Evolutionary conservation across 2,888 invertebrate genomes (phyloP).

Genomic region (Protodeltote pygarga): DNA sequence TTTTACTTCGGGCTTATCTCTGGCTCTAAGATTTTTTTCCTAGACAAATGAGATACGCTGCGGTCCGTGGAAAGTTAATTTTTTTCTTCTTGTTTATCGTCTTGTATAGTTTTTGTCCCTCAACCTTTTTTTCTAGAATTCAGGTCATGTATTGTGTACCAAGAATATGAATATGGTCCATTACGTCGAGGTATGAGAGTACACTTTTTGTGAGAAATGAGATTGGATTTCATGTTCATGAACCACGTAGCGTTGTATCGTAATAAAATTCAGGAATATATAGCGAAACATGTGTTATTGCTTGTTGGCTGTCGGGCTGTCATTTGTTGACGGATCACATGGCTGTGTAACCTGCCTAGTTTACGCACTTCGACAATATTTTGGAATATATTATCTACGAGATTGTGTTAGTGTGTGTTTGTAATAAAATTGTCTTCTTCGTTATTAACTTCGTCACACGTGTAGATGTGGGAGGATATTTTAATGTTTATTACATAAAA

Average conservation of each 20-base stretch:
- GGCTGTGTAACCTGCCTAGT: slow-evolving; percentile 46
- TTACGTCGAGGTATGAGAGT: slow-evolving; percentile 35
- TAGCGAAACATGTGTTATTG: slow-evolving; percentile 65
- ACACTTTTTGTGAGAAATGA: slow-evolving; percentile 42
- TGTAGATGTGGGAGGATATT: slow-evolving; percentile 18
- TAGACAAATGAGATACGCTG: slow-evolving; percentile 67
- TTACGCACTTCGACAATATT: slow-evolving; percentile 39
- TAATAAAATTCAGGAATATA: slow-evolving; percentile 64
- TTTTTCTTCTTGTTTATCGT: slow-evolving; percentile 55
- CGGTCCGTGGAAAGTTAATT: slow-evolving; percentile 57
- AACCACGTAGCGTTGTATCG: slow-evolving; percentile 53
- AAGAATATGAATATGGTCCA: slow-evolving; percentile 37
- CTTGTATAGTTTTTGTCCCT: slow-evolving; percentile 45
- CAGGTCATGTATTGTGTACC: slow-evolving; percentile 36
- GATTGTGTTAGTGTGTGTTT: slow-evolving; percentile 16
- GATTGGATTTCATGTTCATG: slow-evolving; percentile 60
- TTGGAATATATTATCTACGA: slow-evolving; percentile 12
- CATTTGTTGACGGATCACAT: slow-evolving; percentile 63
- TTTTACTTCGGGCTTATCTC: slow-evolving; percentile 76
- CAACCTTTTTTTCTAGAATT: slow-evolving; percentile 41
- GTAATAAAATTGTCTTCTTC: slow-evolving; percentile 36
- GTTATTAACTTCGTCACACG: slow-evolving; percentile 38
- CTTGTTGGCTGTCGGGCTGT: slow-evolving; percentile 60
- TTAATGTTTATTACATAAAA: slow-evolving; percentile 41
- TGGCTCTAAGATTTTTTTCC: slow-evolving; percentile 66